These are phyloP conservation scores for Scartelaos histophorus DNA, from an alignment of 2,113 vertebrate genomes.

Conservation along the genomic window DNA sequence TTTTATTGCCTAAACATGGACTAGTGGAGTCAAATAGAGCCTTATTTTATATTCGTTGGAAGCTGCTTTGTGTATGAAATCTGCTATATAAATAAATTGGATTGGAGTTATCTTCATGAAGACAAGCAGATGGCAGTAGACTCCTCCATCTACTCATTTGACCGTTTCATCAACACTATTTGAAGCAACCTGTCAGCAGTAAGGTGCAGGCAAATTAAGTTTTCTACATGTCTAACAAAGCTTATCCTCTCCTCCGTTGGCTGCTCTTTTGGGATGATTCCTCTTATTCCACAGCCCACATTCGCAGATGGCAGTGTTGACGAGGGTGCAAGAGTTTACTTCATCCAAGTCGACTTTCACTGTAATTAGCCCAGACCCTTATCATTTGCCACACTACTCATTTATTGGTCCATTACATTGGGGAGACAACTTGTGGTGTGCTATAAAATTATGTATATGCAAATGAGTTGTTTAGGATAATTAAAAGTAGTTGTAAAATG, in stretches of 20 bases:
- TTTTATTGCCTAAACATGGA: no score
- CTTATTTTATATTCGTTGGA: no score
- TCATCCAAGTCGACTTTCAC: constrained; percentile 1
- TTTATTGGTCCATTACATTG: not conserved
- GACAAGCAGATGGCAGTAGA: no score
- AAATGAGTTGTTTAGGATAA: no score
- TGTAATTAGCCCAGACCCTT: not conserved
- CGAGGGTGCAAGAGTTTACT: not conserved
- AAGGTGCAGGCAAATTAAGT: not conserved
- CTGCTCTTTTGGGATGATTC: not conserved
- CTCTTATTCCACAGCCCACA: not conserved
- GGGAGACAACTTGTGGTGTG: not conserved
- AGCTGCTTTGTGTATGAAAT: no score
- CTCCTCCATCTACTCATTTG: no score
- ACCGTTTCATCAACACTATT: not conserved
- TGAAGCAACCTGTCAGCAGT: not conserved
- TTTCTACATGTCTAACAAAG: not conserved
- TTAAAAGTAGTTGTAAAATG: no score
- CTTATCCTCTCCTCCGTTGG: not conserved
- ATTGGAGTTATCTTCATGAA: no score
- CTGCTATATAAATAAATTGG: no score
- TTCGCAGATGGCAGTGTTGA: not conserved
- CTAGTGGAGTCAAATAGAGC: no score
- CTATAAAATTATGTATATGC: no score
- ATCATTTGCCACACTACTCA: not conserved